phyloP scores from a whole-genome alignment of 2,113 vertebrate species.

The Mustela nigripes region DNA sequence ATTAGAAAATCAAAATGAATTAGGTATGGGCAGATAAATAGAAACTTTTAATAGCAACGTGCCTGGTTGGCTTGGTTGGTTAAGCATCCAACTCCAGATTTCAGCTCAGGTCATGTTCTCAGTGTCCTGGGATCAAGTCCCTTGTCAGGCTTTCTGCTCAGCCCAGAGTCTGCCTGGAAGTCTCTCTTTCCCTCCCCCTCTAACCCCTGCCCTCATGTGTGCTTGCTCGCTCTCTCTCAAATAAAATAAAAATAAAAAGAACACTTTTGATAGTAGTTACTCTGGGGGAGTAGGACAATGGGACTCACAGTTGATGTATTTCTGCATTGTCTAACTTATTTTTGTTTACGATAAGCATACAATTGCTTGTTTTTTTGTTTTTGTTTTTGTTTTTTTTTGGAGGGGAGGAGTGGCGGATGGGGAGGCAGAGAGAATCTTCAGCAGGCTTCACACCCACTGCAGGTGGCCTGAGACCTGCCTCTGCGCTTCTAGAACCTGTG shows the following conservation, averaged over 20 bases:
- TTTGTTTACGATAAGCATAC: too few species aligned
- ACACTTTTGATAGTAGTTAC: too few species aligned
- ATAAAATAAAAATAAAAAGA: not conserved
- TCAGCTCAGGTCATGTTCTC: not conserved
- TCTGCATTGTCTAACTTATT: too few species aligned
- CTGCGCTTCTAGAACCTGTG: not conserved
- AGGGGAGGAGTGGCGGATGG: too few species aligned
- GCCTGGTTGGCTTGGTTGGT: not conserved
- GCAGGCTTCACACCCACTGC: not conserved
- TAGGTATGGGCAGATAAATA: not conserved
- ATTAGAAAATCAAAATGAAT: not conserved
- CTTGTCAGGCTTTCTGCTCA: not conserved
- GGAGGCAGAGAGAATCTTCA: not conserved
- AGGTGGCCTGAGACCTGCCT: not conserved
- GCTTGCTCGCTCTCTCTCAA: not conserved
- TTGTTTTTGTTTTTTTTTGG: too few species aligned
- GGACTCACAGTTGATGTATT: too few species aligned
- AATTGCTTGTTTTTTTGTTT: too few species aligned
- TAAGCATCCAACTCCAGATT: not conserved
- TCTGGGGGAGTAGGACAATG: too few species aligned
- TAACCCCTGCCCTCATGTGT: not conserved
- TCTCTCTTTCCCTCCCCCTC: not conserved
- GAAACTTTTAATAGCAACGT: not conserved
- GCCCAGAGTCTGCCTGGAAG: not conserved
- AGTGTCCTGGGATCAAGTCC: not conserved